phyloP scores from a whole-genome alignment of 2,797 vertebrate species.

The Gouania willdenowi region DNA sequence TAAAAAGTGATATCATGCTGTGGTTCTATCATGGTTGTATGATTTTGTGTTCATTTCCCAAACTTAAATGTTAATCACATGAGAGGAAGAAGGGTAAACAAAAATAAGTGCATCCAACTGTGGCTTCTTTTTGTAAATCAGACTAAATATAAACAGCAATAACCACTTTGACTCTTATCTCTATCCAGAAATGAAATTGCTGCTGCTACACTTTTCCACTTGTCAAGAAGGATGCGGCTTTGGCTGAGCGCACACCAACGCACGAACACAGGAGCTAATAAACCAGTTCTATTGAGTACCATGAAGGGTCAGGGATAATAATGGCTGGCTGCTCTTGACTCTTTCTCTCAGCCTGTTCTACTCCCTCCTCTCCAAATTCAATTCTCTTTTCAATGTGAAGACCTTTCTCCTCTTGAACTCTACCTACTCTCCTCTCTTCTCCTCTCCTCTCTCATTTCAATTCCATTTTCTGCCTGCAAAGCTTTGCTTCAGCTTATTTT shows the following conservation, averaged over 20 bases:
- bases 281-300: constrained; percentile 63
- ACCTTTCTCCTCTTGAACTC: constrained; percentile 11
- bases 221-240: constrained; percentile 14
- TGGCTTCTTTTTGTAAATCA: constrained; percentile 3
- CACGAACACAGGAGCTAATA: constrained; percentile 53
- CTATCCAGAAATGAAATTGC: constrained; percentile 11
- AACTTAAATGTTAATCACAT: too few species aligned
- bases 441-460: constrained; percentile 22
- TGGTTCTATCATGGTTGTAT: too few species aligned
- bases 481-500: constrained; percentile 50
- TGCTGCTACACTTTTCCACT: constrained; percentile 23
- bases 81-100: too few species aligned
- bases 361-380: constrained; percentile 54
- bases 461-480: constrained; percentile 31
- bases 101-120: too few species aligned
- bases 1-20: too few species aligned
- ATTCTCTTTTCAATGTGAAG: constrained; percentile 55
- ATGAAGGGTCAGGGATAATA: constrained; percentile 71
- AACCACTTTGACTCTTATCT: neutral
- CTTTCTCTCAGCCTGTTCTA: constrained; percentile 43
- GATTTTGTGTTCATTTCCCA: too few species aligned
- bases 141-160: constrained; percentile 8
- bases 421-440: neutral
- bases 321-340: constrained; percentile 62
- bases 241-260: constrained; percentile 12